Base-by-base conservation (phyloP, 1,140 invertebrate species). In the Popillia japonica region DNA sequence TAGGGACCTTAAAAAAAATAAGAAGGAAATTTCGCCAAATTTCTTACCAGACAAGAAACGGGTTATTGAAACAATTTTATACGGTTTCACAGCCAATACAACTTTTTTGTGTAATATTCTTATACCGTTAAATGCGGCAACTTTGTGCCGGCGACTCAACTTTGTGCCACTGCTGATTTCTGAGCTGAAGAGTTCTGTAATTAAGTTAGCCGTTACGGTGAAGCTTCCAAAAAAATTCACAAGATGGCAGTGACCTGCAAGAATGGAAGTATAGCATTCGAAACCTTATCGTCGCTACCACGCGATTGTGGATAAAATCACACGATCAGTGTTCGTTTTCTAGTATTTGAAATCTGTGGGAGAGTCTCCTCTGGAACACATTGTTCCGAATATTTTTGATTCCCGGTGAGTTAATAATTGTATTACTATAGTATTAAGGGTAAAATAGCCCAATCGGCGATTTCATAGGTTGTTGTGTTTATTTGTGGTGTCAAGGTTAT, bases 341-440 rank as follows among this genome's bases (percentile, higher is more conserved):
- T 48, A 48, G 44, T 48, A 48, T 48, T 48, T 48, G 44, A 48
- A 48, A 48, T 48, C 44, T 48, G 44, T 48, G 44, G 44, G 44
- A 48, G 44, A 48, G 44, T 48, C 44, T 48, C 44, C 44, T 48
- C 44, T 48, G 44, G 44, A 48, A 48, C 44, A 48, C 44, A 48
- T 48, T 48, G 44, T 48, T 48, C 44, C 44, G 44, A 48, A 48
- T 48, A 48, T 48, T 48, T 48, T 48, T 48, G 44, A 48, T 48
- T 48, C 44, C 44, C 44, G 44, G 44, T 48, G 44, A 48, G 44
- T 48, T 48, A 48, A 48, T 48, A 48, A 48, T 48, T 48, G 44
- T 48, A 48, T 48, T 48, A 48, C 44, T 48, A 48, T 48, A 48
- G 44, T 48, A 48, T 48, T 48, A 48, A 48, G 44, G 44, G 44